Evolutionary conservation across 2,888 invertebrate species (phyloP).

Genomic region (Choreutis nemorana): DNA sequence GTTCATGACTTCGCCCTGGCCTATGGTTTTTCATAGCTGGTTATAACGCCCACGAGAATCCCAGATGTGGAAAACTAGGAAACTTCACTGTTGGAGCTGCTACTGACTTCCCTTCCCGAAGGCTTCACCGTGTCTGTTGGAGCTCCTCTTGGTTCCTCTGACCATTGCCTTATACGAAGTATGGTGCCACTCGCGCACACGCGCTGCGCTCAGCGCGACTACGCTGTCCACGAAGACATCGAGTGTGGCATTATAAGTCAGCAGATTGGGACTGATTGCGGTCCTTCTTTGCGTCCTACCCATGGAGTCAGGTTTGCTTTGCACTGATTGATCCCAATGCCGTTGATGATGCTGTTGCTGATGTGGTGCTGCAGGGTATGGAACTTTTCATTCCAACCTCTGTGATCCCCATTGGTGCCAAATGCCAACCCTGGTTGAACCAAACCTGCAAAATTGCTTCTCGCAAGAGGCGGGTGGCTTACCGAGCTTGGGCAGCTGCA

Average conservation of each 20-base stretch:
- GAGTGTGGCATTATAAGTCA: constrained; percentile 11
- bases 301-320: constrained; percentile 8
- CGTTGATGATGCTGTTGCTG: constrained; percentile 4
- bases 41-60: neutral
- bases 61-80: neutral
- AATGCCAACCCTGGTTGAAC: constrained; percentile 1
- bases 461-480: too few relatives aligned
- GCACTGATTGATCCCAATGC: constrained; percentile 5
- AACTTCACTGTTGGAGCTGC: neutral
- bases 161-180: constrained; percentile 10
- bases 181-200: constrained; percentile 5
- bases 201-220: constrained; percentile 5
- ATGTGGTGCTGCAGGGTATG: constrained; percentile 8
- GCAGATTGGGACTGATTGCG: constrained; percentile 12
- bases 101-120: too few relatives aligned
- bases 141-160: constrained; percentile 9
- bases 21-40: neutral
- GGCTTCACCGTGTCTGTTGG: constrained; percentile 7
- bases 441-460: neutral
- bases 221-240: too few relatives aligned
- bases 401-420: constrained; percentile 4
- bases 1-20: neutral
- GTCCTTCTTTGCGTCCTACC: constrained; percentile 12
- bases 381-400: constrained; percentile 7
- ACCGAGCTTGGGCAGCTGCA: too few relatives aligned